A percentile compares a stretch with the other conserved stretches of the same genome.
These are phyloP conservation scores for Drosophila kambysellisi DNA, from an alignment of 2,888 invertebrate genomes.

Conservation along the genomic window DNA sequence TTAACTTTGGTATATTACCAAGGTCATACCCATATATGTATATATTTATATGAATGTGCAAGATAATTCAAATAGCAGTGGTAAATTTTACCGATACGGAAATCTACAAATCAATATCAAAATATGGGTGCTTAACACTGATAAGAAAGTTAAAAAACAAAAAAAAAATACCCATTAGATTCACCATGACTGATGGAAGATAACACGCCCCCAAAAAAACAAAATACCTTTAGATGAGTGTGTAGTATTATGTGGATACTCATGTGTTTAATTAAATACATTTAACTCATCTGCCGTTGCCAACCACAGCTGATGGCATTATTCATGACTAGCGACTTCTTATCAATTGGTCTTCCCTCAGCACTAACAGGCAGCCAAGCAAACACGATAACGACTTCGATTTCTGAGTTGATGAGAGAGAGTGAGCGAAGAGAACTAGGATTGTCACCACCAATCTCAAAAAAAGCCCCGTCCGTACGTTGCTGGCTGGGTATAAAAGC, in stretches of 20 bases:
- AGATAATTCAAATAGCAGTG: slow-evolving; percentile 18
- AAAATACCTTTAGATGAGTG: slow-evolving; percentile 4
- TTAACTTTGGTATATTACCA: background rate
- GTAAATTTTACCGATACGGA: slow-evolving; percentile 42
- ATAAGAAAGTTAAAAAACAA: slow-evolving; percentile 51
- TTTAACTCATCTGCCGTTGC: slow-evolving; percentile 1
- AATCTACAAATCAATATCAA: slow-evolving; percentile 47
- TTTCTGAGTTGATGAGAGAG: background rate
- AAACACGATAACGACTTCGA: slow-evolving; percentile 17
- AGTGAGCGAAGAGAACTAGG: slow-evolving; percentile 15
- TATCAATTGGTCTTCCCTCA: slow-evolving; percentile 45
- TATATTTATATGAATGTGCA: background rate
- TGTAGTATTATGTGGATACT: slow-evolving; percentile 6
- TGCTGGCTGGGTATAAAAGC: slow-evolving; percentile 63
- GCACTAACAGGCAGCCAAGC: slow-evolving; percentile 1
- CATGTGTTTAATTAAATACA: slow-evolving; percentile 2
- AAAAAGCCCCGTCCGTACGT: slow-evolving; percentile 59
- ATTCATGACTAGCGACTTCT: slow-evolving; percentile 33
- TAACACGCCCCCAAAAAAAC: slow-evolving; percentile 4
- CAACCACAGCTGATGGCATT: slow-evolving; percentile 38
- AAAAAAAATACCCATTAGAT: slow-evolving; percentile 27
- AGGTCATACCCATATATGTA: background rate
- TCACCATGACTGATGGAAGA: slow-evolving; percentile 31
- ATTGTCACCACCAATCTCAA: slow-evolving; percentile 26
- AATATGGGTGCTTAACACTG: slow-evolving; percentile 28